phyloP scores from a whole-genome alignment of 2,888 invertebrate genomes.

The Schizotus pectinicornis region DNA sequence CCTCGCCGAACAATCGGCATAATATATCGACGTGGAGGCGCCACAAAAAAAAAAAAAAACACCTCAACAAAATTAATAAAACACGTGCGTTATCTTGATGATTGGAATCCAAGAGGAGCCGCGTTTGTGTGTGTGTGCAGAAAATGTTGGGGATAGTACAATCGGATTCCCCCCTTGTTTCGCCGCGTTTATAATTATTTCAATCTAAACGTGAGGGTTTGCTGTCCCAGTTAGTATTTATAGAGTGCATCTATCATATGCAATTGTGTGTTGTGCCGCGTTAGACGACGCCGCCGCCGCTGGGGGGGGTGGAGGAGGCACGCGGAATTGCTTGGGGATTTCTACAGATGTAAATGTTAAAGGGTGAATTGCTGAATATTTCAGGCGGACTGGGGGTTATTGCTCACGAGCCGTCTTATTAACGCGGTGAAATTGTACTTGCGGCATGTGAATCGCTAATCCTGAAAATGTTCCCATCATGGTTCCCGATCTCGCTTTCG shows the following conservation, averaged over 20 bases:
- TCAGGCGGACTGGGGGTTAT: no score
- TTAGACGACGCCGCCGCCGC: no score
- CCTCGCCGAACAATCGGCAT: conserved; percentile 47
- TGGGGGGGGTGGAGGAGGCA: no score
- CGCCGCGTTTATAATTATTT: conserved; percentile 54
- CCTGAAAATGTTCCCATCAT: no score
- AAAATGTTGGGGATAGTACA: conserved; percentile 41
- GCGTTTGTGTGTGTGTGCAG: conserved; percentile 33
- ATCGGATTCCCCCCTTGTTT: conserved; percentile 50
- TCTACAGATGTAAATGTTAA: no score
- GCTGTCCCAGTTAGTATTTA: conserved; percentile 50
- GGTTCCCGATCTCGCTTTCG: no score
- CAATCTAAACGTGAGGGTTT: conserved; percentile 47
- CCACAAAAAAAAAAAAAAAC: conserved; percentile 29
- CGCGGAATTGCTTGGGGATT: no score
- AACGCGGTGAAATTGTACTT: no score
- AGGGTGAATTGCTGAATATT: no score
- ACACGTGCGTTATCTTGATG: conserved; percentile 39
- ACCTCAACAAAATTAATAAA: conserved; percentile 33
- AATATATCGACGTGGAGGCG: conserved; percentile 50
- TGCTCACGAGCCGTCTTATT: no score
- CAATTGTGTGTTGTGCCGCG: conserved; percentile 33
- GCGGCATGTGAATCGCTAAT: no score
- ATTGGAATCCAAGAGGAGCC: conserved; percentile 34
- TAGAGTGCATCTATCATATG: conserved; percentile 49